Evolutionary conservation across 1,140 invertebrate genomes (phyloP).

Genomic region (Listronotus bonariensis): DNA sequence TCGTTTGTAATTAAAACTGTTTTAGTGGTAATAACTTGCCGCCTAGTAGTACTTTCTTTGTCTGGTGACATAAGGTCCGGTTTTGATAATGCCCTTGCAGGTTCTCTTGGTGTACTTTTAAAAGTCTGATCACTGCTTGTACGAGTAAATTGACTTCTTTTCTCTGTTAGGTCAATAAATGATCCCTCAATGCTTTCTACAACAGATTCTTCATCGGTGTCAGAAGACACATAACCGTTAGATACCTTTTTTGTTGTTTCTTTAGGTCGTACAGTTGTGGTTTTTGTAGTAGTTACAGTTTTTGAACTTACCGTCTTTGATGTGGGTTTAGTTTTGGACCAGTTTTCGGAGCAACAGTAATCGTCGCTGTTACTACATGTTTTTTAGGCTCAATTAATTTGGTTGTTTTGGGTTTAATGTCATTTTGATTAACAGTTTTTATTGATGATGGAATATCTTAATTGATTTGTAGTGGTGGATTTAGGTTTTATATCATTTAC

Average conservation of each 20-base stretch:
- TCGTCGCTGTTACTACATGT: constrained; percentile 46
- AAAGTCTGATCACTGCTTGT: constrained; percentile 61
- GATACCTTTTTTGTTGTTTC: constrained; percentile 22
- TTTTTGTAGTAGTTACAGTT: constrained; percentile 16
- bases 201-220: constrained; percentile 40
- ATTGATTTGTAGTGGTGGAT: constrained; percentile 13
- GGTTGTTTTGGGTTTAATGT: constrained; percentile 22
- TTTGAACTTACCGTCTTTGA: constrained; percentile 18
- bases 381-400: constrained; percentile 38
- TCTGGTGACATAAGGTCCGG: constrained; percentile 15
- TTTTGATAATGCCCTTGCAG: constrained; percentile 24
- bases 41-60: constrained; percentile 16
- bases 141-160: constrained; percentile 54
- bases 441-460: constrained; percentile 13
- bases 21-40: constrained; percentile 52
- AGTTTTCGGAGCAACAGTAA: constrained; percentile 39
- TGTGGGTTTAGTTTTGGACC: constrained; percentile 23
- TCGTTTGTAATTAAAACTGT: constrained; percentile 51
- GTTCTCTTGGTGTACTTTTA: constrained; percentile 53
- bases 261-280: constrained; percentile 47
- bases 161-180: constrained; percentile 46
- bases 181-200: constrained; percentile 51
- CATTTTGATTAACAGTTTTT: constrained; percentile 13
- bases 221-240: constrained; percentile 38
- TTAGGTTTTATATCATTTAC: constrained; percentile 7